Base-by-base conservation (phyloP, 2,113 vertebrate species). In the Apodemus sylvaticus region DNA sequence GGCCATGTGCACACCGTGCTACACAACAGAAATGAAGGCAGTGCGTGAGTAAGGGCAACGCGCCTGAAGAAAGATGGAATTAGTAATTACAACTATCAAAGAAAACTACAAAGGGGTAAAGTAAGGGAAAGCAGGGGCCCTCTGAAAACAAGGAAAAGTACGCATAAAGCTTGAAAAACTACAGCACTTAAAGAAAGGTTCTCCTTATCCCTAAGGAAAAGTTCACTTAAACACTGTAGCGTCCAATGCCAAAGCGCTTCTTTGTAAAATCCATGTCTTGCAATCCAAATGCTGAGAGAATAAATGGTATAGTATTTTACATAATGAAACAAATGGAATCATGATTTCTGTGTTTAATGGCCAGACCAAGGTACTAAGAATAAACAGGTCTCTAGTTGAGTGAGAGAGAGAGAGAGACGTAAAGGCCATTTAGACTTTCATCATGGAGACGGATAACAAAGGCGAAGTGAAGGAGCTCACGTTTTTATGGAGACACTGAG, bases 331-430 rank as follows among this genome's bases (percentile, higher is more conserved):
- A 95, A 94, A 93, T 79, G 66, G 95, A 95, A 82, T 34, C 53
- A 48, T 86, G 71, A 98, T 94, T 29, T 79, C 2, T 76, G 31
- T 89, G 90, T 55, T 79, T 85, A 95, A 96, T 14, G 94, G 51
- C 29, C 48, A 70, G 48, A 89, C 48, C 92, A 94, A 76, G 55
- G 58, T 79, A 95, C 94, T 89, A 96, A 96, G 29, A 97, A 97
- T 85, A 97, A 97, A 97, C 93, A 87, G 87, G 36, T 89, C 95
- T 51, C 26, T 70, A 83, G 62, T 55, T 42, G 88, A 91, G 92
- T 73, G 95, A 93, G 19, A 79, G 85, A 97, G 73, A 58, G 81
- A 91, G 98, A 97, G 73, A 58, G 81, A 91, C 98, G 78, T 76
- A 39, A 26, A 68, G 87, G 93, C 94, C 48, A 92, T 79, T 87